Base-by-base conservation (phyloP, 1,140 invertebrate genomes). In the Drosophila guanche region DNA sequence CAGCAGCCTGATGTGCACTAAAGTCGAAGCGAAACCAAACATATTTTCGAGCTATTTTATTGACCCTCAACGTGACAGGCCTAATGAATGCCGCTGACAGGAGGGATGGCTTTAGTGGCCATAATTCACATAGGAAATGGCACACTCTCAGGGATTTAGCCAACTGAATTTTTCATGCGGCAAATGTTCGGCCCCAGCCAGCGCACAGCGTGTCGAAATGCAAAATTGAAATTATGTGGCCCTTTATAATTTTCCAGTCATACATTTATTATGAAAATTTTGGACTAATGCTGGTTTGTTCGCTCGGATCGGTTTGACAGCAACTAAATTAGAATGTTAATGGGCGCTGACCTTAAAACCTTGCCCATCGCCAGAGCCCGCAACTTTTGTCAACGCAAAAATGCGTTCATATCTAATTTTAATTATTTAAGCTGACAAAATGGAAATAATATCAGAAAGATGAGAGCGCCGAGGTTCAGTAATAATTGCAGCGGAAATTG, bases 401-500 rank as follows among this genome's bases (percentile, higher is more conserved):
- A 50, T 59, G 22, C 20, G 47, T 73, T 40, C 46, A 68, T 71
- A 73, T 70, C 41, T 57, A 66, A 75, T 86, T 88, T 88, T 45
- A 70, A 85, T 77, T 81, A 85, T 86, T 85, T 77, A 88, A 75
- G 55, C 76, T 45, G 62, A 53, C 60, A 58, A 57, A 73, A 55
- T 48, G 52, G 62, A 40, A 63, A 58, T 52, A 66, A 52, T 51
- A 37, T 37, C 12, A 37, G 33, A 12, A 1, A 10, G 29, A 8
- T 53, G 48, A 40, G 27, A 22, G 40, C 33, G 45, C 55, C 62
- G 55, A 46, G 47, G 43, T 51, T 66, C 59, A 48, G 55, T 73
- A 74, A 76, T 86, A 80, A 86, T 77, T 80, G 73, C 73, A 85
- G 60, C 81, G 81, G 83, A 85, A 88, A 85, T 85, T 81, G 77